Conservation (phyloP, 2,888 invertebrate genomes). For the Diarsia brunnea region DNA sequence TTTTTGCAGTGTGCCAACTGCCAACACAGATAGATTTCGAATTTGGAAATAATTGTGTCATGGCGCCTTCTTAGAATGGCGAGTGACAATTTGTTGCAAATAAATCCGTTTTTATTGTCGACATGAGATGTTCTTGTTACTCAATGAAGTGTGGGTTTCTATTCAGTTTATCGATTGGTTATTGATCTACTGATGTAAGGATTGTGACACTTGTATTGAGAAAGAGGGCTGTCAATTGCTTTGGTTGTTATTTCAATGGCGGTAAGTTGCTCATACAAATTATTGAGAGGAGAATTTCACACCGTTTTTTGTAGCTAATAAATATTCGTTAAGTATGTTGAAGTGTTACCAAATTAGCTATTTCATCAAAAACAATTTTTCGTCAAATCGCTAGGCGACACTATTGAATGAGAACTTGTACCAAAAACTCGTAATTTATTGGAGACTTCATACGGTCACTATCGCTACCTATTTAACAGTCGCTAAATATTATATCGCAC, state of each 20-base stretch:
- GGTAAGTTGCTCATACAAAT: conserved; percentile 27
- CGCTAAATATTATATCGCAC: too few relatives aligned
- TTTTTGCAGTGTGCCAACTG: conserved; percentile 21
- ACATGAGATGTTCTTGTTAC: conserved; percentile 47
- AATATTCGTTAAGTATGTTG: not conserved
- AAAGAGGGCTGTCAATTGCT: conserved; percentile 50
- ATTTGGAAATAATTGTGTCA: conserved; percentile 78
- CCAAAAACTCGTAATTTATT: too few relatives aligned
- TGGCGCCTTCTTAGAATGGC: conserved; percentile 83
- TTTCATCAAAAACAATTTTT: not conserved
- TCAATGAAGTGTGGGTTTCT: conserved; percentile 61
- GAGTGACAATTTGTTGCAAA: conserved; percentile 85
- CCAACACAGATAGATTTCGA: conserved; percentile 71
- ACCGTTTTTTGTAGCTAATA: conserved; percentile 30
- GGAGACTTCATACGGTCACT: too few relatives aligned
- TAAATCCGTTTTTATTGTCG: conserved; percentile 74
- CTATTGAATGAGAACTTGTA: too few relatives aligned
- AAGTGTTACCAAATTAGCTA: not conserved
- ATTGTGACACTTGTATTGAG: conserved; percentile 51
- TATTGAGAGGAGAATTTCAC: conserved; percentile 15
- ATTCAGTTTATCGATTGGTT: conserved; percentile 60
- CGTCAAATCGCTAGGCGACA: too few relatives aligned
- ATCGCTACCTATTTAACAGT: too few relatives aligned
- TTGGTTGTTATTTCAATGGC: conserved; percentile 40
- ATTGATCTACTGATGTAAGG: conserved; percentile 57